These are phyloP conservation scores for Himalopsyche japonica DNA, from an alignment of 2,888 invertebrate genomes.

Conservation along the genomic window DNA sequence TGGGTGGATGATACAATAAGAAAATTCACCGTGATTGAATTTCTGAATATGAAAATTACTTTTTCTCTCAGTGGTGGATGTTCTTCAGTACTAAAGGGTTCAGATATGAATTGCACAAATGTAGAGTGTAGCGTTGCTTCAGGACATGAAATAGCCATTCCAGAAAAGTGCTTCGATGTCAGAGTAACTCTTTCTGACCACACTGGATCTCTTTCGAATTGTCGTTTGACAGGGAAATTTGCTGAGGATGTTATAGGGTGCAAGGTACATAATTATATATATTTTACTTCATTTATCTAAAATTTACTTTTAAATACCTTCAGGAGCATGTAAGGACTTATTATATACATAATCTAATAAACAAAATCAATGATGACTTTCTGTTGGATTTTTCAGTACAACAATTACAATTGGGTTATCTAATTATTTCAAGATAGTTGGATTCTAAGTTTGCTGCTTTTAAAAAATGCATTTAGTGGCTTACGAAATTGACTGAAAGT, in stretches of 20 bases:
- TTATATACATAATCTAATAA: too few species aligned
- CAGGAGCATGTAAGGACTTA: not conserved
- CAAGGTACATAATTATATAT: slow-evolving; percentile 51
- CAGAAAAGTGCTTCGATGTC: slow-evolving; percentile 61
- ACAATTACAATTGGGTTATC: too few species aligned
- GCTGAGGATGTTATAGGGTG: slow-evolving; percentile 65
- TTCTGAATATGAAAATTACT: not conserved
- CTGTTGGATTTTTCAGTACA: too few species aligned
- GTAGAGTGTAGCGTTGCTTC: slow-evolving; percentile 47
- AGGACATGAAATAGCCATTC: slow-evolving; percentile 44
- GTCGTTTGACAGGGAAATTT: slow-evolving; percentile 61
- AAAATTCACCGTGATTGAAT: not conserved
- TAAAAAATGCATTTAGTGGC: too few species aligned
- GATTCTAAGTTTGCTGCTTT: too few species aligned
- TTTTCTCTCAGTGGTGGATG: slow-evolving; percentile 42
- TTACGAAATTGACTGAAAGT: too few species aligned
- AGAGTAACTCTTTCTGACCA: slow-evolving; percentile 68
- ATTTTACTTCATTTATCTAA: not conserved
- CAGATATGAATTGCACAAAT: slow-evolving; percentile 47
- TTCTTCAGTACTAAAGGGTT: slow-evolving; percentile 41
- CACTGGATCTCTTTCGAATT: slow-evolving; percentile 65
- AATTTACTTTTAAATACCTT: not conserved
- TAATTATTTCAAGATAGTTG: too few species aligned
- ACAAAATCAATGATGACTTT: too few species aligned
- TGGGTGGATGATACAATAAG: too few species aligned